phyloP scores from a whole-genome alignment of 2,797 vertebrate species.

The Pseudochromis fuscus region DNA sequence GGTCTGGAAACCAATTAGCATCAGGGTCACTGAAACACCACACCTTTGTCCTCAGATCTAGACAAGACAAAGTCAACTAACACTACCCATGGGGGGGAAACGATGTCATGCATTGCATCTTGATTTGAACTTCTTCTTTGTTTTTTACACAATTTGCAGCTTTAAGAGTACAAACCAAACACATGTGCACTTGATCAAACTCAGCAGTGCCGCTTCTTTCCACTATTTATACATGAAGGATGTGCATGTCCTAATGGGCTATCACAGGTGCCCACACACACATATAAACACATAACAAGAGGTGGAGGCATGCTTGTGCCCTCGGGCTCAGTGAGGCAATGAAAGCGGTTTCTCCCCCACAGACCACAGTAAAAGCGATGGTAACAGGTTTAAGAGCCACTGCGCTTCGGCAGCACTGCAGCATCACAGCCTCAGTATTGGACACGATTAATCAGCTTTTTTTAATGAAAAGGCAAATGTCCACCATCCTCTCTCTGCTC shows the following conservation, averaged over 20 bases:
- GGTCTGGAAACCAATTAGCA: conserved; percentile 9
- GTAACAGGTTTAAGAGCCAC: conserved; percentile 68
- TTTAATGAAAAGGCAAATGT: conserved; percentile 76
- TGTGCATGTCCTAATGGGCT: conserved; percentile 21
- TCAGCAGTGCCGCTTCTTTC: conserved; percentile 15
- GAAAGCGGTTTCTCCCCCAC: conserved; percentile 72
- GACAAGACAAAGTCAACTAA: conserved; percentile 7
- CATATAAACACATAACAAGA: conserved; percentile 22
- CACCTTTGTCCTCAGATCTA: conserved; percentile 18
- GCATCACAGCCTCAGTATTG: conserved; percentile 55
- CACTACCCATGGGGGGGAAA: neutral
- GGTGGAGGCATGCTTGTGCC: conserved; percentile 22
- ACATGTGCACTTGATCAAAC: conserved; percentile 12
- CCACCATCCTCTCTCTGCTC: conserved; percentile 43
- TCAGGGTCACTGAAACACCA: neutral
- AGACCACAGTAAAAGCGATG: conserved; percentile 65
- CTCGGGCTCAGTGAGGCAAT: conserved; percentile 67
- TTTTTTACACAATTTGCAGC: conserved; percentile 13
- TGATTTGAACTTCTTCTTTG: neutral
- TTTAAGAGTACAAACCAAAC: conserved; percentile 8
- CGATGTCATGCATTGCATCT: neutral
- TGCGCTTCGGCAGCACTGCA: conserved; percentile 42
- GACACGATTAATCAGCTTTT: conserved; percentile 73
- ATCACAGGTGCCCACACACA: conserved; percentile 17
- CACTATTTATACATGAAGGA: conserved; percentile 35